phyloP scores from a whole-genome alignment of 1,140 invertebrate genomes.

The Cepaea nemoralis region DNA sequence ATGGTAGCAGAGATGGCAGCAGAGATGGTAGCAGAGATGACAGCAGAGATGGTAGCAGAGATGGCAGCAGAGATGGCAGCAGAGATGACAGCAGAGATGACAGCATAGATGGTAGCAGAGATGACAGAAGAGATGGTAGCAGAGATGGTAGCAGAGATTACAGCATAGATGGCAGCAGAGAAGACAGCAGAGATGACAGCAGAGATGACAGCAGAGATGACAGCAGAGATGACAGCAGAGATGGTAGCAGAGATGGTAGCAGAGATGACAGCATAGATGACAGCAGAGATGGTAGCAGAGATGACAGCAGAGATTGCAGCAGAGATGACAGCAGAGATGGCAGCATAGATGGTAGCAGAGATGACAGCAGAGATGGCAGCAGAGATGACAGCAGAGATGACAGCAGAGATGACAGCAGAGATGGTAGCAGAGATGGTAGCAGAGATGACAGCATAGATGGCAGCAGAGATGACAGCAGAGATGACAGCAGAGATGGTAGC shows the following conservation, averaged over 20 bases:
- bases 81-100: background rate
- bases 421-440: too few species aligned
- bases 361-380: background rate
- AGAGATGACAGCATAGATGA: background rate
- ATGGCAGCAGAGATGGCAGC: background rate
- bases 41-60: background rate
- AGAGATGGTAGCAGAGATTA: background rate
- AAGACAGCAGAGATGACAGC: constrained; percentile 17
- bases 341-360: background rate
- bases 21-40: background rate
- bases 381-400: background rate
- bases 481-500: background rate
- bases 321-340: background rate
- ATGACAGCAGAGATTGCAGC: background rate
- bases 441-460: too few species aligned
- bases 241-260: background rate
- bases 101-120: too few species aligned
- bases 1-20: background rate
- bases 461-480: too few species aligned
- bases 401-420: too few species aligned
- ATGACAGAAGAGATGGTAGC: background rate
- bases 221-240: background rate
- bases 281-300: background rate
- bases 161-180: background rate
- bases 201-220: background rate